Evolutionary conservation across 2,888 invertebrate species (phyloP).

Genomic region (Drosophila nigritarsus): DNA sequence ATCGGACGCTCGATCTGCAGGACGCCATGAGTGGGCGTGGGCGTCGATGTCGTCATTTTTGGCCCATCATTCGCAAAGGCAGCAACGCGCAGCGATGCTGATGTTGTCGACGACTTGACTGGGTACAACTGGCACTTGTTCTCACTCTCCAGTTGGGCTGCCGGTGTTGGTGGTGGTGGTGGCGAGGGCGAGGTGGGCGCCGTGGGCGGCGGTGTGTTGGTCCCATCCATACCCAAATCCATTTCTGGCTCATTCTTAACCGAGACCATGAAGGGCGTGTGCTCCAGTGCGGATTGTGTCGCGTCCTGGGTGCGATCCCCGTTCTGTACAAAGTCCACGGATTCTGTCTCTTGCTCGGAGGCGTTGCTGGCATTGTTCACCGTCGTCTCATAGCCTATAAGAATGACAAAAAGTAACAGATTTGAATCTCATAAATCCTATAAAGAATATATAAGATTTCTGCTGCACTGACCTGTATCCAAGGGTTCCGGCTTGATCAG

Average conservation of each 20-base stretch:
- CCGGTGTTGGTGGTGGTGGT: constrained; percentile 18
- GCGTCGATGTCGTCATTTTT: constrained; percentile 8
- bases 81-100: constrained; percentile 70
- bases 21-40: constrained; percentile 45
- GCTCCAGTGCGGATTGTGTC: constrained; percentile 36
- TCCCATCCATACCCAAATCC: constrained; percentile 62
- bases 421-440: not conserved
- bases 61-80: constrained; percentile 73
- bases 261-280: constrained; percentile 61
- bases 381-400: constrained; percentile 72
- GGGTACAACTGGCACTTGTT: constrained; percentile 7
- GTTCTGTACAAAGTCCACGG: constrained; percentile 37
- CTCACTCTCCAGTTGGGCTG: constrained; percentile 11
- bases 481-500: constrained; percentile 82
- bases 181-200: constrained; percentile 68
- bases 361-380: constrained; percentile 38
- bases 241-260: constrained; percentile 69
- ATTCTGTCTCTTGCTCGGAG: constrained; percentile 62
- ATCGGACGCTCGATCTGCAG: constrained; percentile 64
- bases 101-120: constrained; percentile 16
- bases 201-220: constrained; percentile 69
- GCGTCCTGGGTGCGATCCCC: constrained; percentile 8
- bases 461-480: constrained; percentile 76
- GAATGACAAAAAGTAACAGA: not conserved
- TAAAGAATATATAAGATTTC: not conserved